These are phyloP conservation scores for Macaca mulatta DNA, from an alignment of 2,113 vertebrate genomes.

Conservation along the genomic window DNA sequence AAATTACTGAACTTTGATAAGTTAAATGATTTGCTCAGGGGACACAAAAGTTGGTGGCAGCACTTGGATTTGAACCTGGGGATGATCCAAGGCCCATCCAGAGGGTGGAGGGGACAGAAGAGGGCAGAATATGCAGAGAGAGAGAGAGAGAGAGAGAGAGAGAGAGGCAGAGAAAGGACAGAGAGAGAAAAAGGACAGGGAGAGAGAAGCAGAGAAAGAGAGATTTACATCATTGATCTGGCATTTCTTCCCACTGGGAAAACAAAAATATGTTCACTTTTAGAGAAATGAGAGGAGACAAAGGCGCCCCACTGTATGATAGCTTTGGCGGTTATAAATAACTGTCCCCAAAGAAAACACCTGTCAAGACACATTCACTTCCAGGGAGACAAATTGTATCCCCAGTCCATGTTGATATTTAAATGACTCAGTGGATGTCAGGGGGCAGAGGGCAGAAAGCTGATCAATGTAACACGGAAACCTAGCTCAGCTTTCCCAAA, in stretches of 20 bases:
- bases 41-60: background rate
- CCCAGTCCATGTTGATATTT: background rate
- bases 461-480: background rate
- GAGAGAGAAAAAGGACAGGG: background rate
- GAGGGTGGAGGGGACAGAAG: background rate
- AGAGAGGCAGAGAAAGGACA: too few relatives aligned
- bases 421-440: background rate
- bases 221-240: background rate
- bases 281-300: slow-evolving; percentile 14
- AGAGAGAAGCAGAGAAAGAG: too few relatives aligned
- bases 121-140: background rate
- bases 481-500: background rate
- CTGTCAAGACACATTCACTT: background rate
- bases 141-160: background rate
- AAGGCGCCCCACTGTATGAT: background rate
- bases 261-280: slow-evolving; percentile 44
- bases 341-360: slow-evolving; percentile 56
- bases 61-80: background rate
- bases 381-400: background rate
- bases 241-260: background rate
- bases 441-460: background rate
- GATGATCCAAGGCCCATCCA: background rate
- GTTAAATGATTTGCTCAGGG: background rate
- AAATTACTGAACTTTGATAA: too few relatives aligned
- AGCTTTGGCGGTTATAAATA: slow-evolving; percentile 41